Evolutionary conservation across 2,797 vertebrate genomes (phyloP).

Genomic region (Oryzias dopingdopingensis): DNA sequence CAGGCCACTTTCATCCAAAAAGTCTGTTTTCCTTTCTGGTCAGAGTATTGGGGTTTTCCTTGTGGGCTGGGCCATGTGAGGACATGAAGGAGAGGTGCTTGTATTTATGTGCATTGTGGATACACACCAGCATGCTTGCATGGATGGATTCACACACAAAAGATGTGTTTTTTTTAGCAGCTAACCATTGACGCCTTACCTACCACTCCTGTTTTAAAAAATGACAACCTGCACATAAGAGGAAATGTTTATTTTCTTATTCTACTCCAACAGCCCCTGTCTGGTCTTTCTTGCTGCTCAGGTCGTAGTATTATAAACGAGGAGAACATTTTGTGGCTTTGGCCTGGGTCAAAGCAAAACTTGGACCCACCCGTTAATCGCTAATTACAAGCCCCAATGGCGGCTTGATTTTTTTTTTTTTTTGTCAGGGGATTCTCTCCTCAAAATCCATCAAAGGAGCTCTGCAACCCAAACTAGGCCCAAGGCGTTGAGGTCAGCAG

Average conservation of each 20-base stretch:
- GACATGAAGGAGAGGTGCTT: slow-evolving; percentile 49
- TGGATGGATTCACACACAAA: slow-evolving; percentile 16
- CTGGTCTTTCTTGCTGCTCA: slow-evolving; percentile 66
- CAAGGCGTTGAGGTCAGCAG: slow-evolving; percentile 60
- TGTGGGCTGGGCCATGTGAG: slow-evolving; percentile 66
- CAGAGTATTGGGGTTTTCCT: slow-evolving; percentile 70
- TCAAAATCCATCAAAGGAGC: slow-evolving; percentile 67
- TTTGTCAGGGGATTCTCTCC: slow-evolving; percentile 79
- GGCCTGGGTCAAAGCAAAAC: slow-evolving; percentile 75
- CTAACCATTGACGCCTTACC: slow-evolving; percentile 20
- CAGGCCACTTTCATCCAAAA: slow-evolving; percentile 77
- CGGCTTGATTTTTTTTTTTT: slow-evolving; percentile 68
- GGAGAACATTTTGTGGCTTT: slow-evolving; percentile 85
- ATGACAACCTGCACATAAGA: no score
- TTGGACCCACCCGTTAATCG: slow-evolving; percentile 83
- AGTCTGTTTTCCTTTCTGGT: slow-evolving; percentile 77
- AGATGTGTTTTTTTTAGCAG: slow-evolving; percentile 9
- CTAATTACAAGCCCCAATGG: slow-evolving; percentile 83
- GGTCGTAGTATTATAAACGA: slow-evolving; percentile 77
- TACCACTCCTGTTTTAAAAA: slow-evolving; percentile 1
- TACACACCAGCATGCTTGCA: slow-evolving; percentile 14
- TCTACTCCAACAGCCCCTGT: slow-evolving; percentile 50
- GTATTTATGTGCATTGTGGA: slow-evolving; percentile 14
- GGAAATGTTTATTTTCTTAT: slow-evolving; percentile 61
- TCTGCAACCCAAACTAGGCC: slow-evolving; percentile 69